A percentile compares a stretch with the other conserved stretches of the same genome.
Evolutionary conservation across 2,797 vertebrate species (phyloP).

Genomic region (Channallabes apus): DNA sequence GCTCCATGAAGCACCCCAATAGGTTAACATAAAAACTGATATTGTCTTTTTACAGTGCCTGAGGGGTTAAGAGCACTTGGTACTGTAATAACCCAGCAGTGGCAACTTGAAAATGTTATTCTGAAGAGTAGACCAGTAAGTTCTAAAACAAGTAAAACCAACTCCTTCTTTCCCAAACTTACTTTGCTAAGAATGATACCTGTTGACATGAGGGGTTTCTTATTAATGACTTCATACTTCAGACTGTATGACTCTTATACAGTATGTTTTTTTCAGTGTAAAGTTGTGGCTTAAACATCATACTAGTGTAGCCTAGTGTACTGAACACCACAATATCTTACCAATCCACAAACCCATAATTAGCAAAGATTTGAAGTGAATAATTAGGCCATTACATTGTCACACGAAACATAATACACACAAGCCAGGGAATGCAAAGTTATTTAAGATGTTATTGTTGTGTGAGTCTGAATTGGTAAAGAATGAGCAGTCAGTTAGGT

Average conservation of each 20-base stretch:
- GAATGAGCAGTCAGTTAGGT: background rate
- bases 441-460: background rate
- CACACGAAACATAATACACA: background rate
- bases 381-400: background rate
- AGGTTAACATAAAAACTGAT: background rate
- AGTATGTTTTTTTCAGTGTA: background rate
- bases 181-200: background rate
- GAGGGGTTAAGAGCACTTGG: no score
- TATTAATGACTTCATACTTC: background rate
- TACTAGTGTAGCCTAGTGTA: background rate
- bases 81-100: background rate
- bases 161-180: no score
- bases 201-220: background rate
- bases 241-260: background rate
- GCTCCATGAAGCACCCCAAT: background rate
- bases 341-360: background rate
- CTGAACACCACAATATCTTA: no score
- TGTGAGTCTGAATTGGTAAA: background rate
- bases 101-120: background rate
- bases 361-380: background rate
- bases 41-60: background rate
- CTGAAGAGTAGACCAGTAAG: no score
- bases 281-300: background rate
- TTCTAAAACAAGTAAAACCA: no score
- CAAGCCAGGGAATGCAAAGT: background rate